Percentiles rank a stretch among this genome's conserved stretches.
These are phyloP conservation scores for Drosophila testacea DNA, from an alignment of 2,888 invertebrate species.

Conservation along the genomic window DNA sequence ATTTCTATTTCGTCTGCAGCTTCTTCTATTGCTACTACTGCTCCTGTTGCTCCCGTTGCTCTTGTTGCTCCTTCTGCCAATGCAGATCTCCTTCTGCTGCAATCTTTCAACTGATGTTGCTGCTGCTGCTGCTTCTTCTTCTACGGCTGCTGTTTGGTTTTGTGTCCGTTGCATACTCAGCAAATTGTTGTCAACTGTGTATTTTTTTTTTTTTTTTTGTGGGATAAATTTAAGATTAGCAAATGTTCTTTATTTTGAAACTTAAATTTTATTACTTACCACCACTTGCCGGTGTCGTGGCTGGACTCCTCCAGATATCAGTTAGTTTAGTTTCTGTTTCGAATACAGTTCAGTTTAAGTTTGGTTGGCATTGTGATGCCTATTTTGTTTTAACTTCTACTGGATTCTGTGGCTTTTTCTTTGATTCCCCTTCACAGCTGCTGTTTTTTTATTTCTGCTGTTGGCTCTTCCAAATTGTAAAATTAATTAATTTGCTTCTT, in stretches of 20 bases:
- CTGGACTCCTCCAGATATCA: constrained; percentile 43
- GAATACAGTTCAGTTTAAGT: constrained; percentile 10
- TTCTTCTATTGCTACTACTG: constrained; percentile 26
- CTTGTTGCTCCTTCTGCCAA: constrained; percentile 27
- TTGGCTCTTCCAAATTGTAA: constrained; percentile 2
- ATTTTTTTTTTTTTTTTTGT: no score
- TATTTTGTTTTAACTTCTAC: not conserved
- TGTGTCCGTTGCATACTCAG: constrained; percentile 65
- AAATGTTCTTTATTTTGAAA: no score
- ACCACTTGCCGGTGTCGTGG: constrained; percentile 63
- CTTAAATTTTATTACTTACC: constrained; percentile 35
- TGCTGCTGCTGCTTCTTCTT: constrained; percentile 68
- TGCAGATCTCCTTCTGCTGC: constrained; percentile 29
- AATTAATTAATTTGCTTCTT: constrained; percentile 3
- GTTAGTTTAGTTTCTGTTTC: constrained; percentile 6
- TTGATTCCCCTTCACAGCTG: not conserved
- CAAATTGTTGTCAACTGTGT: constrained; percentile 54
- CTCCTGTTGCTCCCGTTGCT: constrained; percentile 25
- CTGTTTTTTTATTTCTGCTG: not conserved
- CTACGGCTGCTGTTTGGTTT: constrained; percentile 52
- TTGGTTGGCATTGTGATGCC: constrained; percentile 40
- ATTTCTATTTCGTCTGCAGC: constrained; percentile 11
- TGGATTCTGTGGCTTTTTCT: constrained; percentile 12
- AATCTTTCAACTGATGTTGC: constrained; percentile 30
- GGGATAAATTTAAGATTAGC: no score